These are phyloP conservation scores for Nysson spinosus DNA, from an alignment of 2,888 invertebrate species.

Conservation along the genomic window DNA sequence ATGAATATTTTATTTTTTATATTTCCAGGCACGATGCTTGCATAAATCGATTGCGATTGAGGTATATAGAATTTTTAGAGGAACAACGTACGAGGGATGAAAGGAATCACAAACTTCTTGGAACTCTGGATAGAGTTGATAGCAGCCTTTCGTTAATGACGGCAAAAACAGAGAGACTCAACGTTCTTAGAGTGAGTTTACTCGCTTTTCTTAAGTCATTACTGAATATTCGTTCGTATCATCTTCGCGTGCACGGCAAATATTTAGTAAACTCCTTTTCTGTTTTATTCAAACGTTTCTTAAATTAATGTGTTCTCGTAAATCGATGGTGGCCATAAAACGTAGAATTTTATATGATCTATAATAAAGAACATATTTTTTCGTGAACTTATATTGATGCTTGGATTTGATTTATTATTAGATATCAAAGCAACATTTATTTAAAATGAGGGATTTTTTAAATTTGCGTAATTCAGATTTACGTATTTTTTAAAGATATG, in stretches of 20 bases:
- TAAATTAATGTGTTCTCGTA: too few relatives aligned
- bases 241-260: too few relatives aligned
- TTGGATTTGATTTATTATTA: too few relatives aligned
- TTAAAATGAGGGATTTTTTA: not conserved
- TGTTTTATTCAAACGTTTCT: too few relatives aligned
- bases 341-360: too few relatives aligned
- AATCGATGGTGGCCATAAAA: too few relatives aligned
- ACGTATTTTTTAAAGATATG: not conserved
- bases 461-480: too few relatives aligned
- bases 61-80: conserved; percentile 80
- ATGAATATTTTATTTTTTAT: conserved; percentile 2
- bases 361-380: too few relatives aligned
- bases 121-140: conserved; percentile 81
- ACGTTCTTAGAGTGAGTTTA: conserved; percentile 78
- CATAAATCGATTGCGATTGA: conserved; percentile 75
- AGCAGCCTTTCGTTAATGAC: conserved; percentile 79
- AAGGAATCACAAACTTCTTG: conserved; percentile 80
- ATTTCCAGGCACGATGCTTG: conserved; percentile 72
- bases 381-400: too few relatives aligned
- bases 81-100: conserved; percentile 81
- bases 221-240: not conserved
- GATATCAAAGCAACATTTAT: too few relatives aligned
- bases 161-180: conserved; percentile 81
- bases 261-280: too few relatives aligned
- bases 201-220: not conserved